These are phyloP conservation scores for Drosophila punjabiensis DNA, from an alignment of 1,140 invertebrate species.

Conservation along the genomic window DNA sequence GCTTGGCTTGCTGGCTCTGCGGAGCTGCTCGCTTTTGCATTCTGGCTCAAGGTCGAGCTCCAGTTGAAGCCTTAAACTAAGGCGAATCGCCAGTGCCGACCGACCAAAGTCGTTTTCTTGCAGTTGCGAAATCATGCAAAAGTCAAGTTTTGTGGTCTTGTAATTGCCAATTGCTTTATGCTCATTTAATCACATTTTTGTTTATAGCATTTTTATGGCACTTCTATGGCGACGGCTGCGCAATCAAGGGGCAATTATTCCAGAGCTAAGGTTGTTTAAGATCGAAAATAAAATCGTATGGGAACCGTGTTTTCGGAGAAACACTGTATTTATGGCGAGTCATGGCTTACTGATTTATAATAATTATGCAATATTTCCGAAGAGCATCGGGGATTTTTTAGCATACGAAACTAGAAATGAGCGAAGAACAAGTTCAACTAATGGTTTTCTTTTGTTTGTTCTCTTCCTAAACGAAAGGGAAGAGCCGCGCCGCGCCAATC, in stretches of 20 bases:
- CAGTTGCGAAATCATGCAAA: constrained; percentile 65
- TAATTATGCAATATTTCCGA: constrained; percentile 58
- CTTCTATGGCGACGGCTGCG: constrained; percentile 35
- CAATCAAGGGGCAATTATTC: constrained; percentile 48
- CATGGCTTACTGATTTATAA: constrained; percentile 40
- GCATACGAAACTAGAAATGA: constrained; percentile 28
- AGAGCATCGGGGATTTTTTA: constrained; percentile 38
- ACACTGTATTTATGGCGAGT: constrained; percentile 36
- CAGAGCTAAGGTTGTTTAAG: constrained; percentile 18
- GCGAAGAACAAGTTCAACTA: constrained; percentile 62
- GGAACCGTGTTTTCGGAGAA: constrained; percentile 9
- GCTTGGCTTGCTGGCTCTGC: constrained; percentile 6
- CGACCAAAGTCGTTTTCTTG: constrained; percentile 50
- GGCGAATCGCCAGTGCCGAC: constrained; percentile 49
- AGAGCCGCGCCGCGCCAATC: background rate
- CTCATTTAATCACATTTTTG: constrained; percentile 53
- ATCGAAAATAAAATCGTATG: constrained; percentile 7
- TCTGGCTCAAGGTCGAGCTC: constrained; percentile 72
- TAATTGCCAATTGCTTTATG: constrained; percentile 58
- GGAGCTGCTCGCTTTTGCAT: constrained; percentile 35
- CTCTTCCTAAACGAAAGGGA: constrained; percentile 28
- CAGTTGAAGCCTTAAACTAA: constrained; percentile 62
- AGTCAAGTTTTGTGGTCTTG: constrained; percentile 60
- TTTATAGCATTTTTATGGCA: constrained; percentile 42
- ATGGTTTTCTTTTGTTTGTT: constrained; percentile 37